Conservation (phyloP, 2,113 vertebrate species). For the Ornithorhynchus anatinus region DNA sequence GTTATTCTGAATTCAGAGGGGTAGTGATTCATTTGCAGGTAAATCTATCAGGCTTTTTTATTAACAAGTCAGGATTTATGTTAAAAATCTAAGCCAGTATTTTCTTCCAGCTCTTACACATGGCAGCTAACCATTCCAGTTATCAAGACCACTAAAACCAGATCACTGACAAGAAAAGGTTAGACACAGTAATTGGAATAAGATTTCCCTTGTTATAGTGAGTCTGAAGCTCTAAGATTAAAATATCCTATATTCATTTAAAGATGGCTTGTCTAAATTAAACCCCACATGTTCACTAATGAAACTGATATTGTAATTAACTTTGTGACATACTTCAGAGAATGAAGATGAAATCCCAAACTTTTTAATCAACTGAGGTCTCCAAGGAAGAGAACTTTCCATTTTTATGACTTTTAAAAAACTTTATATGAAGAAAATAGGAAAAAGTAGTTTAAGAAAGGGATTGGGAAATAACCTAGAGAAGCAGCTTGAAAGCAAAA, state of each 20-base stretch:
- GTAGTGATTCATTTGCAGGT: not conserved
- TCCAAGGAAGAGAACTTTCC: not conserved
- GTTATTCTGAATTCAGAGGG: not conserved
- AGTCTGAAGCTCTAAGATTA: not conserved
- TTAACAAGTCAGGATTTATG: not conserved
- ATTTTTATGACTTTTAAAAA: not conserved
- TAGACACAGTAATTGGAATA: slow-evolving; percentile 17
- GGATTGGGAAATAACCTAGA: not conserved
- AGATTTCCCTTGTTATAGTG: not conserved
- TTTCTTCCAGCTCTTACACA: not conserved
- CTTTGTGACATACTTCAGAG: not conserved
- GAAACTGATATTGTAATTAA: slow-evolving; percentile 15
- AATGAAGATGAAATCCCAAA: not conserved
- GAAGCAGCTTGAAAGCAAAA: no score
- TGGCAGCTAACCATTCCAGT: not conserved
- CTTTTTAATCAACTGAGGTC: slow-evolving; percentile 12
- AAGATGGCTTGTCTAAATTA: slow-evolving; percentile 4
- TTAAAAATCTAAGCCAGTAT: not conserved
- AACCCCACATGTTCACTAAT: not conserved
- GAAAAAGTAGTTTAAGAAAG: slow-evolving; percentile 4
- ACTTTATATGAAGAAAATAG: slow-evolving; percentile 28
- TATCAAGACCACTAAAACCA: not conserved
- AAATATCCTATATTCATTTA: slow-evolving; percentile 4
- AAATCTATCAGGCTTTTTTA: not conserved
- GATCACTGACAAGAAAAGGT: not conserved